Base-by-base conservation (phyloP, 1,140 invertebrate genomes). In the Anadara kagoshimensis region DNA sequence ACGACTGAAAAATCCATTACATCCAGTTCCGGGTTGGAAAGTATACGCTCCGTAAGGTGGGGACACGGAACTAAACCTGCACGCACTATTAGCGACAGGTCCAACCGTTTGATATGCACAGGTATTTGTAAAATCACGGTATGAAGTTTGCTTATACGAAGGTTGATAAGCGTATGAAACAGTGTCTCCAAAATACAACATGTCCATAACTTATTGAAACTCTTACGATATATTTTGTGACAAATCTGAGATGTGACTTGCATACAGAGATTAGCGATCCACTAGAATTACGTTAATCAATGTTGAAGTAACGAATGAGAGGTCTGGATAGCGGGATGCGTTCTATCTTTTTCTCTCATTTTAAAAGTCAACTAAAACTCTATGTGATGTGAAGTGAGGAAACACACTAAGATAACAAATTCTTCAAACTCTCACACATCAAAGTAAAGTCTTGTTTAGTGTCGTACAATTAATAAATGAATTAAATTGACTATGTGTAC, bases 141-240 rank as follows among this genome's bases (percentile, higher is more conserved):
- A 75, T 11, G 62, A 36, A 44, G 67, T 68, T 44, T 75, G 73
- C 47, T 75, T 75, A 58, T 75, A 75, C 24, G 61, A 47, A 18
- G 61, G 61, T 49, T 64, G 73, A 43, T 75, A 75, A 41, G 73
- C 59, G 49, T 75, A 75, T 24, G 73, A 68, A 26, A 75, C 68
- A 20, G 73, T 64, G 54, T 75, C 73, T 22, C 73, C 73, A 41
- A 75, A 64, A 49, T 75, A 75, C 36, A 75, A 63, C 73, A 75
- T 75, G 58, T 75, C 68, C 66, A 36, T 36, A 36, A 36, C 29
- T 36, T 36, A 36, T 3, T 36, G 29, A 36, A 36, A 36, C 29
- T 36, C 29, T 36, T 36, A 36, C 29, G 29, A 36, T 36, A 36
- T 36, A 36, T 36, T 36, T 36, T 36, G 29, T 36, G 29, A 36